Evolutionary conservation across 2,888 invertebrate species (phyloP).

Genomic region (Sicus ferrugineus): DNA sequence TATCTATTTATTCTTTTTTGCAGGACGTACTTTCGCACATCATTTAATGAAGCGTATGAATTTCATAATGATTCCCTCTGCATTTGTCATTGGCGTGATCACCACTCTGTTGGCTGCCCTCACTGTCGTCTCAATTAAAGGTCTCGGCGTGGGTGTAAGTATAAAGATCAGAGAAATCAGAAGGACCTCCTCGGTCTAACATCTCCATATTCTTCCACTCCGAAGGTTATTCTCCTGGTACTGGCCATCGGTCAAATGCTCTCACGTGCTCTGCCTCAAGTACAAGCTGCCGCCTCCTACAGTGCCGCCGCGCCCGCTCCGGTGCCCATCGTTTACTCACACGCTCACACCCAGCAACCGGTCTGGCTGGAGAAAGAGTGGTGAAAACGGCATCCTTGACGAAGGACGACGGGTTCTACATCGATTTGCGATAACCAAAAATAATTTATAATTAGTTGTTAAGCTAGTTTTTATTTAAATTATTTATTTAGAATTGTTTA

Average conservation of each 20-base stretch:
- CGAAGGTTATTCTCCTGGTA: slow-evolving; percentile 66
- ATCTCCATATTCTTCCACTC: neutral
- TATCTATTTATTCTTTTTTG: slow-evolving; percentile 54
- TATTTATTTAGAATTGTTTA: slow-evolving; percentile 54
- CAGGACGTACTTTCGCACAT: slow-evolving; percentile 77
- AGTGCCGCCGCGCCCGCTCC: slow-evolving; percentile 58
- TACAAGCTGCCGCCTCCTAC: slow-evolving; percentile 65
- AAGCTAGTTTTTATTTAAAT: slow-evolving; percentile 45
- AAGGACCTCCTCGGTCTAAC: neutral
- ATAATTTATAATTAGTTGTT: slow-evolving; percentile 33
- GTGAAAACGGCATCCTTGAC: slow-evolving; percentile 42
- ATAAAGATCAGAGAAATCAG: neutral
- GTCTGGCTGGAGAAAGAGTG: slow-evolving; percentile 64
- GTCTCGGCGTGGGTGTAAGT: slow-evolving; percentile 74
- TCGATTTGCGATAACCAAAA: slow-evolving; percentile 30
- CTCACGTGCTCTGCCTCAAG: slow-evolving; percentile 60
- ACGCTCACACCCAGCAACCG: slow-evolving; percentile 61
- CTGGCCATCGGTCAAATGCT: slow-evolving; percentile 69
- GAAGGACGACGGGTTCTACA: neutral
- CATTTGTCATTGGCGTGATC: slow-evolving; percentile 79
- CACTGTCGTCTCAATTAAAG: slow-evolving; percentile 77
- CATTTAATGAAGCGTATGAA: slow-evolving; percentile 75
- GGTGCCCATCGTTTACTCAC: slow-evolving; percentile 65
- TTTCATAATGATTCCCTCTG: slow-evolving; percentile 76
- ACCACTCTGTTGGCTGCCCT: slow-evolving; percentile 76